These are phyloP conservation scores for Aspidiotus destructor DNA, from an alignment of 2,888 invertebrate species.

Conservation along the genomic window DNA sequence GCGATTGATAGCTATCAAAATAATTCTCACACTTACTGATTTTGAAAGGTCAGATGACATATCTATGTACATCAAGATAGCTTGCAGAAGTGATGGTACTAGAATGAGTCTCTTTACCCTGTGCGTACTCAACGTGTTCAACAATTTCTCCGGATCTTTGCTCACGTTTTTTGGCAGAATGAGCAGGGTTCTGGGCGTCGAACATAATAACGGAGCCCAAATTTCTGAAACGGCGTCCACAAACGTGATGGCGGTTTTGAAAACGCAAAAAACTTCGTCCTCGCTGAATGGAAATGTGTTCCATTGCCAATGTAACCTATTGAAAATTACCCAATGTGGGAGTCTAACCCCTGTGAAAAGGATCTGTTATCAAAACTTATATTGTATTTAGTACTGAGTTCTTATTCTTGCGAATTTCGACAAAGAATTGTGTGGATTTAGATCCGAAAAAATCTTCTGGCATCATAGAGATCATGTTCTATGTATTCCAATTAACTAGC, in stretches of 20 bases:
- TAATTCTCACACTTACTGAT: too few relatives aligned
- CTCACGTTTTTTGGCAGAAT: conserved; percentile 64
- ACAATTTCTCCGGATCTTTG: conserved; percentile 66
- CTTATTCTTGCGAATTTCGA: not conserved
- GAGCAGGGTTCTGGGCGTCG: conserved; percentile 53
- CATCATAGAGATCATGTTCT: too few relatives aligned
- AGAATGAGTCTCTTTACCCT: conserved; percentile 65
- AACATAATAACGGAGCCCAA: conserved; percentile 72
- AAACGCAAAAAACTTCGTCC: conserved; percentile 62
- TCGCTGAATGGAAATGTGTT: conserved; percentile 61
- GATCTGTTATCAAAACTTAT: conserved; percentile 31
- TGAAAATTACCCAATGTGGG: conserved; percentile 64
- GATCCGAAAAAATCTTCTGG: too few relatives aligned
- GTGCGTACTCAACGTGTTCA: conserved; percentile 57
- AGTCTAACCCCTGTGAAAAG: conserved; percentile 59
- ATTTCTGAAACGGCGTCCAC: conserved; percentile 83
- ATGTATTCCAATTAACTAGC: too few relatives aligned
- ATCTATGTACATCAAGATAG: conserved; percentile 58
- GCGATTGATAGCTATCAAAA: too few relatives aligned
- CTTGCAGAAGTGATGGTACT: conserved; percentile 71
- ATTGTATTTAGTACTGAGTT: not conserved
- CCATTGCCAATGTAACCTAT: conserved; percentile 84
- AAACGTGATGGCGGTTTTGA: conserved; percentile 85
- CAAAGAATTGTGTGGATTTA: not conserved
- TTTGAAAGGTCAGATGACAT: conserved; percentile 23